Evolutionary conservation across 2,888 invertebrate species (phyloP).

Genomic region (Cheilosia impressa): DNA sequence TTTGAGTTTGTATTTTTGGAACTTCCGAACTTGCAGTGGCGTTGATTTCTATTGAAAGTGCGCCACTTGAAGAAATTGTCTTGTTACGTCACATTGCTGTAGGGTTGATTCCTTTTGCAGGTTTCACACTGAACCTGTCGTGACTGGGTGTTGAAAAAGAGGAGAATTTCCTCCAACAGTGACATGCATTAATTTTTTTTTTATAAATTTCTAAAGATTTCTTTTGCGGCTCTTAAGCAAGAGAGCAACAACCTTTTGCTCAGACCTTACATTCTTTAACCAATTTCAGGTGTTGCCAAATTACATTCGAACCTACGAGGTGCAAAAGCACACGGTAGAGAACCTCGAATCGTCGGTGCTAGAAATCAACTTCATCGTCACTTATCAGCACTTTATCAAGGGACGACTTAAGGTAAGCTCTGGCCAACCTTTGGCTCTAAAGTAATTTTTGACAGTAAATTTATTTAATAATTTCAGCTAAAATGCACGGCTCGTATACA

Average conservation of each 20-base stretch:
- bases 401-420: conserved; percentile 81
- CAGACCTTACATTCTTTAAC: background rate
- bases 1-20: too few species aligned
- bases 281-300: conserved; percentile 80
- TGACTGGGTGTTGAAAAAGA: too few species aligned
- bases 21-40: too few species aligned
- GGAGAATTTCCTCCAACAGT: background rate
- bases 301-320: conserved; percentile 80
- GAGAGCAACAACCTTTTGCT: background rate
- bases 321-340: conserved; percentile 81
- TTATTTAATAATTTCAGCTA: conserved; percentile 76
- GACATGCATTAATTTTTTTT: background rate
- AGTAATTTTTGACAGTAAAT: background rate
- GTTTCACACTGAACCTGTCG: too few species aligned
- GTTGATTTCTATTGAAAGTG: too few species aligned
- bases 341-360: conserved; percentile 81
- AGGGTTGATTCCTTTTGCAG: too few species aligned
- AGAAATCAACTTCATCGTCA: conserved; percentile 82
- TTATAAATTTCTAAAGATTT: too few species aligned
- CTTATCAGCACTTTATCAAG: conserved; percentile 81
- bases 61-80: too few species aligned
- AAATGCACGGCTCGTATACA: conserved; percentile 83
- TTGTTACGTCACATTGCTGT: too few species aligned
- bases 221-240: too few species aligned
- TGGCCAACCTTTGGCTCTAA: background rate